Conservation (phyloP, 2,888 invertebrate species). For the Apotomis betuletana region DNA sequence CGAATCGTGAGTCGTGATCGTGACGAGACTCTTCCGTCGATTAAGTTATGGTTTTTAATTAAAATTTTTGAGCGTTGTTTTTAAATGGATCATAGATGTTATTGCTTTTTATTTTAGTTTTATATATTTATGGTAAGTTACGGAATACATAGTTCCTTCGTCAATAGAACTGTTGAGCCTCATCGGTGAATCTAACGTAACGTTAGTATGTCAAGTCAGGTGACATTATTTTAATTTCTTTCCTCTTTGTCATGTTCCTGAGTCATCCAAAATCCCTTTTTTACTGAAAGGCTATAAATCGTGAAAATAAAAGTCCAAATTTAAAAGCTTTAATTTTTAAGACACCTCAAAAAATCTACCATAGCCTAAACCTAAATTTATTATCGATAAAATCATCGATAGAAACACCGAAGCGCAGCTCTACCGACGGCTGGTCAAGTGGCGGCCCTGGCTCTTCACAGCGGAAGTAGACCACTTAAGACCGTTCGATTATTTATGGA, state of each 20-base stretch:
- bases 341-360: too few relatives aligned
- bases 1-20: constrained; percentile 63
- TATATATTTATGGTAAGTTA: not conserved
- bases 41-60: constrained; percentile 62
- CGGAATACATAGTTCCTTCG: too few relatives aligned
- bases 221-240: too few relatives aligned
- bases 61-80: constrained; percentile 25
- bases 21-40: constrained; percentile 77
- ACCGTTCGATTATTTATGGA: constrained; percentile 38
- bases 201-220: too few relatives aligned
- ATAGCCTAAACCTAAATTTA: too few relatives aligned
- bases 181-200: too few relatives aligned
- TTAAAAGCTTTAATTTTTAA: too few relatives aligned
- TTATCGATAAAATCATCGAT: constrained; percentile 4
- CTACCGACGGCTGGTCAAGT: constrained; percentile 36
- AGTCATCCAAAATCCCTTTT: too few relatives aligned
- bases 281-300: too few relatives aligned
- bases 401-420: constrained; percentile 14
- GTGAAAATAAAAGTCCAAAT: too few relatives aligned
- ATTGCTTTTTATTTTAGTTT: not conserved
- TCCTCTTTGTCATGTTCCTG: too few relatives aligned
- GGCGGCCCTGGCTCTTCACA: constrained; percentile 29
- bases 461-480: constrained; percentile 45
- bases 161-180: too few relatives aligned
- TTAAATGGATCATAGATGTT: constrained; percentile 1